These are phyloP conservation scores for Drosophila mayri DNA, from an alignment of 1,140 invertebrate species.

Conservation along the genomic window DNA sequence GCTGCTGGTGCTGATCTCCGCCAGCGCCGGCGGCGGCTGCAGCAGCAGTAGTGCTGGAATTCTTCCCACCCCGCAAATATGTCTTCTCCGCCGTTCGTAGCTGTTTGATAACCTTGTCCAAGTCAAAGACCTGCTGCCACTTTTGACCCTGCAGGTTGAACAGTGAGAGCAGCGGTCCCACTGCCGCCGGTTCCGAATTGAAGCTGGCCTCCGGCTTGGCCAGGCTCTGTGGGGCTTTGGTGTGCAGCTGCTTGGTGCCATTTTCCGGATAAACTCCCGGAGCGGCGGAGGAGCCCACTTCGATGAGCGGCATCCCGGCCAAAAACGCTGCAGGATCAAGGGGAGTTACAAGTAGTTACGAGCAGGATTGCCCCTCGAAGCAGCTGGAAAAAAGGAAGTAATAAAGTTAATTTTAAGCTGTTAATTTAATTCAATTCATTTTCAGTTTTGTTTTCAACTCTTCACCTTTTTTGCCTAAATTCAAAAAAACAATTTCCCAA, in stretches of 20 bases:
- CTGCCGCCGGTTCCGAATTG: slow-evolving; percentile 10
- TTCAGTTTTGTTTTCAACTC: not conserved
- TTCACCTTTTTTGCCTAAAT: too few relatives aligned
- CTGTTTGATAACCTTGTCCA: slow-evolving; percentile 80
- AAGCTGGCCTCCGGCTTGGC: slow-evolving; percentile 24
- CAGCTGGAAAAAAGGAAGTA: slow-evolving; percentile 27
- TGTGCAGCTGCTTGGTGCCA: slow-evolving; percentile 35
- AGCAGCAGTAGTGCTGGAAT: slow-evolving; percentile 2
- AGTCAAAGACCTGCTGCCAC: slow-evolving; percentile 75
- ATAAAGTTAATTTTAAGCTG: not conserved
- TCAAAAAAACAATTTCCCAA: not conserved
- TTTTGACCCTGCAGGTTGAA: slow-evolving; percentile 69
- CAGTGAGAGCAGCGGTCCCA: slow-evolving; percentile 31
- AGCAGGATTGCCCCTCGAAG: slow-evolving; percentile 41
- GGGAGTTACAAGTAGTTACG: slow-evolving; percentile 16
- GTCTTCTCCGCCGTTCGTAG: slow-evolving; percentile 72
- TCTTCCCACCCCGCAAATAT: slow-evolving; percentile 60
- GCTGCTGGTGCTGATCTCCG: slow-evolving; percentile 10
- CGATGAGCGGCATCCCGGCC: slow-evolving; percentile 66
- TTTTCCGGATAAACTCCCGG: slow-evolving; percentile 58
- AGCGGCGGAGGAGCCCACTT: slow-evolving; percentile 48
- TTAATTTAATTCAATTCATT: not conserved
- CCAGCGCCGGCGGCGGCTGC: not conserved
- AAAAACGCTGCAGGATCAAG: slow-evolving; percentile 14
- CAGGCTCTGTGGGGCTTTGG: slow-evolving; percentile 29